These are phyloP conservation scores for Hypotaenidia okinawae DNA, from an alignment of 2,797 vertebrate genomes.

Conservation along the genomic window DNA sequence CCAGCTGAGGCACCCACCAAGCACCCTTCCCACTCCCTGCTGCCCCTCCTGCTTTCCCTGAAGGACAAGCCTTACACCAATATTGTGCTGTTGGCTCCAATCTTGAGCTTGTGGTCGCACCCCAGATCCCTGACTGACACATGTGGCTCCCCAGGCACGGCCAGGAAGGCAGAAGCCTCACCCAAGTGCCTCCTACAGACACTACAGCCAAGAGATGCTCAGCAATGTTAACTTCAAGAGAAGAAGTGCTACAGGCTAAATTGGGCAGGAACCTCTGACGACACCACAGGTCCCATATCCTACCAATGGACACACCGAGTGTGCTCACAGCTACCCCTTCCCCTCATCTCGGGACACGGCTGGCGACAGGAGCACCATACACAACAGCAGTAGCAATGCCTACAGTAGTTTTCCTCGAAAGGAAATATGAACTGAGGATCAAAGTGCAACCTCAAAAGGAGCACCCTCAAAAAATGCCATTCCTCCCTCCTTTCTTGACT, in stretches of 20 bases:
- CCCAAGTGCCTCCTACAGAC: not conserved
- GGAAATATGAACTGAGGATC: not conserved
- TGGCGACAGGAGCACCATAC: accelerated
- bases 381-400: not conserved
- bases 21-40: not conserved
- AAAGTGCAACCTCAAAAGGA: not conserved
- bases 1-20: not conserved
- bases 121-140: not conserved
- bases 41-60: accelerated
- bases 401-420: not conserved
- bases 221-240: not conserved
- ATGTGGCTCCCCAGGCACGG: not conserved
- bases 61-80: not conserved
- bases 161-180: not conserved
- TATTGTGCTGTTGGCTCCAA: not conserved
- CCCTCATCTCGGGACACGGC: not conserved
- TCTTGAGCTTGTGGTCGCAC: not conserved
- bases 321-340: not conserved
- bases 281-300: not conserved
- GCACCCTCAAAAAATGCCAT: not conserved
- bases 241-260: not conserved
- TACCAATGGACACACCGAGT: not conserved
- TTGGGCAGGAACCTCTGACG: not conserved
- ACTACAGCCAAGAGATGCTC: not conserved
- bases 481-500: not conserved